Evolutionary conservation across 2,888 invertebrate species (phyloP).

Genomic region (Dorcus hopei): DNA sequence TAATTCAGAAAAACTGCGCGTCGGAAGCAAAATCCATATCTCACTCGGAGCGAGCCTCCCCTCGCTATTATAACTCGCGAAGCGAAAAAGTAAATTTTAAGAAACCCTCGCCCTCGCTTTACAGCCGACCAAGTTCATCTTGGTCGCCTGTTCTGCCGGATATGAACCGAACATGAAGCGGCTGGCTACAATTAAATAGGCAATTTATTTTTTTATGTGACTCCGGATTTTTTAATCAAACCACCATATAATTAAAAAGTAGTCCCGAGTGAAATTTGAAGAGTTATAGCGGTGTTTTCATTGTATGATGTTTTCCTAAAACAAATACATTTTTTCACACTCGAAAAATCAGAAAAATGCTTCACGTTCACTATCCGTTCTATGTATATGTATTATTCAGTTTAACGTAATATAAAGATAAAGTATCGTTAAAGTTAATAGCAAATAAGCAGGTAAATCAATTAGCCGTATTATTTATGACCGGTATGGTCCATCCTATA

Average conservation of each 20-base stretch:
- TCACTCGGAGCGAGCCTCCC: constrained; percentile 40
- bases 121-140: constrained; percentile 40
- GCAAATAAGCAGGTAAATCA: constrained; percentile 20
- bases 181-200: constrained; percentile 46
- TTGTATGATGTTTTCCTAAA: too few relatives aligned
- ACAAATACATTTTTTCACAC: too few relatives aligned
- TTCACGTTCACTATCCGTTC: too few relatives aligned
- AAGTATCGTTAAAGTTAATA: too few relatives aligned
- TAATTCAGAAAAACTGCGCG: constrained; percentile 44
- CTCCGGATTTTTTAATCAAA: constrained; percentile 49
- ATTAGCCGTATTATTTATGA: constrained; percentile 25
- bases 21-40: constrained; percentile 52
- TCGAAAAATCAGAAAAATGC: too few relatives aligned
- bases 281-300: too few relatives aligned
- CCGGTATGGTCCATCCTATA: constrained; percentile 9
- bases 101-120: constrained; percentile 34
- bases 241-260: constrained; percentile 40
- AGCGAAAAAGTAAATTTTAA: constrained; percentile 51
- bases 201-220: constrained; percentile 47
- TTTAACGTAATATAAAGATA: too few relatives aligned
- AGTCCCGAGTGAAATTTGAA: constrained; percentile 12
- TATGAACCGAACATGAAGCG: constrained; percentile 13
- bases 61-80: constrained; percentile 51
- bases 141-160: constrained; percentile 22
- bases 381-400: too few relatives aligned